Evolutionary conservation across 2,888 invertebrate species (phyloP), one percentile per base, ranked within the genome.

Genomic region (Epistrophella euchroma): DNA sequence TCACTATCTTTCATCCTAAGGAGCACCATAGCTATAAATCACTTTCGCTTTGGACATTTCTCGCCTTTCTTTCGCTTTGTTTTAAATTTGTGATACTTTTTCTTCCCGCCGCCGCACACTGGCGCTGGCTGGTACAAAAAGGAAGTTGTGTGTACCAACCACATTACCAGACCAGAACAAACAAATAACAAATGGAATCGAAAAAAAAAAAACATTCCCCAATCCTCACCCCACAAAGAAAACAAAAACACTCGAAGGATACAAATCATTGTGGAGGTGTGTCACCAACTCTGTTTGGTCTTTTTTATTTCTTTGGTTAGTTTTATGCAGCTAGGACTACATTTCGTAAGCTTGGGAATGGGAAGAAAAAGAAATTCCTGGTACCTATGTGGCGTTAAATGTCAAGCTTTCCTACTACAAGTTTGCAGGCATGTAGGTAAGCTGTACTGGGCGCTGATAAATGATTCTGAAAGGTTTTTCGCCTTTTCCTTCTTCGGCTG

Each of bases 181-280:
- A 62, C 71, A 75, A 80, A 84, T 52, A 68, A 50, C 55, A 66
- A 66, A 75, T 45, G 28, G 32, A 47, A 47, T 32, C 2, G n/a
- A 25, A 58, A 66, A 76, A 68, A 43, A 35, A 43, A 35, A 64
- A 32, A 9, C 40, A 37, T 6, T 19, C 28, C 58, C 10, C 15
- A 37, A 3, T 19, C 28, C 58, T 6, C 15, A 7, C 25, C 22
- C 22, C 1, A 32, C 43, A 15, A n/a, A 56, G n/a, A 19, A 66
- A 28, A 73, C 37, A 56, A 70, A 82, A 86, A 74, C 77, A 73
- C 72, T 82, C 68, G 62, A 70, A 81, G 85, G 73, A 82, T 71
- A 86, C 85, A 86, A 86, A 86, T 82, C 85, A 81, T 70, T 58
- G 58, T 52, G 52, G 60, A 55, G 75, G 81, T 73, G 72, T 62